phyloP scores from a whole-genome alignment of 2,113 vertebrate species.

The Otolemur garnettii region DNA sequence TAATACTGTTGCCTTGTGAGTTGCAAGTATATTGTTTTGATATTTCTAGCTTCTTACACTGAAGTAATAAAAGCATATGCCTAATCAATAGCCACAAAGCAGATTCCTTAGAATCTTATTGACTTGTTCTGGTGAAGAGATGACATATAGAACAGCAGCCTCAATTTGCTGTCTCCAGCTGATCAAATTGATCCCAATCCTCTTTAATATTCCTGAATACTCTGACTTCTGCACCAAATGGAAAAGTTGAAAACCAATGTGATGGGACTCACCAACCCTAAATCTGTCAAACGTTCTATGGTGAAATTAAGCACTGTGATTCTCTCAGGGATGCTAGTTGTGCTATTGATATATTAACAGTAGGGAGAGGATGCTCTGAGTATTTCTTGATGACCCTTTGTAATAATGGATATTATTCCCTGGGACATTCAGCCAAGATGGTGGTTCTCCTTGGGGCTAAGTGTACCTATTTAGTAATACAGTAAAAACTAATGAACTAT shows the following conservation, averaged over 20 bases:
- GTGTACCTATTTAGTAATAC: not conserved
- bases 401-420: not conserved
- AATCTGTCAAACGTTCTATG: not conserved
- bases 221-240: not conserved
- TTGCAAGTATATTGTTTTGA: constrained; percentile 9
- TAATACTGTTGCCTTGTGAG: not conserved
- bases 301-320: constrained; percentile 29
- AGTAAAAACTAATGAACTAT: constrained; percentile 32
- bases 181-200: not conserved
- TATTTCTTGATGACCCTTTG: not conserved
- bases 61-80: constrained; percentile 28
- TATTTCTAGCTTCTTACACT: constrained; percentile 29
- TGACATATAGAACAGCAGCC: not conserved
- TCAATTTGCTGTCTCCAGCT: not conserved
- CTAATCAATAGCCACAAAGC: constrained; percentile 1
- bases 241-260: constrained; percentile 27
- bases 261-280: not conserved
- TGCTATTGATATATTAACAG: constrained; percentile 12
- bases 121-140: constrained; percentile 38
- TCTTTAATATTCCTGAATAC: not conserved
- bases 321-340: not conserved
- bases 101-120: constrained; percentile 17
- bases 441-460: not conserved
- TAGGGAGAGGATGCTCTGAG: not conserved
- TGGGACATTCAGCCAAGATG: not conserved